Base-by-base conservation (phyloP, 2,113 vertebrate species). In the Ancistrus triradiatus region DNA sequence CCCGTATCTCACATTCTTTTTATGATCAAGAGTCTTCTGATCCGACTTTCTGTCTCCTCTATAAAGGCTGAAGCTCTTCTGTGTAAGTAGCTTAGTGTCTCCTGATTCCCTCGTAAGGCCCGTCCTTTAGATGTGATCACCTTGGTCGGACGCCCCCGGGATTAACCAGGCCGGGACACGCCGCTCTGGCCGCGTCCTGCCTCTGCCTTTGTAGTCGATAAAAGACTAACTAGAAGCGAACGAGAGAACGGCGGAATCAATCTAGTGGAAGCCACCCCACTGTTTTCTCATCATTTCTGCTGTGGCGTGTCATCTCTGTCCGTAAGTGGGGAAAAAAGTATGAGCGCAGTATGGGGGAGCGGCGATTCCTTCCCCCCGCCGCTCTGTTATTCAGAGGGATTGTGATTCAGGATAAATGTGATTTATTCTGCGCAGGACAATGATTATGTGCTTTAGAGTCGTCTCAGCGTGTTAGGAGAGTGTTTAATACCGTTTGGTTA, bases 171-270 rank as follows among this genome's bases (percentile, higher is more conserved):
- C 91, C 92, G 86, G 81, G 84, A 68, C n/a, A n/a, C 79, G 87
- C 76, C 81, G 77, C 75, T 73, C 88, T 86, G 87, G 89, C 72
- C 59, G 31, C 43, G 40, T 43, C 59, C 52, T 86, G 88, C 85
- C 85, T 87, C 82, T 92, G 90, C 90, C 92, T 95, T 95, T 96
- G 93, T 95, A 94, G 90, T 92, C 93, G 94, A 95, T 97, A 95
- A 96, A 95, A 94, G 93, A 92, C 93, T 93, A 94, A 97, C 92
- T 92, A 93, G 92, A 95, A 95, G 94, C 93, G 91, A 95, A 91
- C 89, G 90, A 93, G 90, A 91, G 90, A 87, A 92, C 92, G 90
- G 90, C 89, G 91, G 95, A 96, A 96, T 97, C 93, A 95, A 96
- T 98, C 93, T 96, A 89, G 91, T 93, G 91, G 91, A 95, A 93